Evolutionary conservation across 2,113 vertebrate species (phyloP).

Genomic region (Notothenia rossii): DNA sequence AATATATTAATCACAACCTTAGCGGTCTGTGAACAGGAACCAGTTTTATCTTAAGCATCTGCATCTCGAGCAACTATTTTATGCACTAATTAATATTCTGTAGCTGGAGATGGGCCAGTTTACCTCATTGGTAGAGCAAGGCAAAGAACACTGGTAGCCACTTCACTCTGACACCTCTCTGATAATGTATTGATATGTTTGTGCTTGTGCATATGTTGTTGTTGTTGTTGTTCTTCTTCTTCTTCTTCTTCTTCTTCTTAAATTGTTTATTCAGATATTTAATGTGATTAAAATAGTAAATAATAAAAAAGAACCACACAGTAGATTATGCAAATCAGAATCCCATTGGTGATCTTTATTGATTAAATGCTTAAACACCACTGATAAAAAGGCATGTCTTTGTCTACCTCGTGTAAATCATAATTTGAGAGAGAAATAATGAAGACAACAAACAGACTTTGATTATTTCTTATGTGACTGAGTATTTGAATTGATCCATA

Average conservation of each 20-base stretch:
- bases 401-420: not conserved
- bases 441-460: not conserved
- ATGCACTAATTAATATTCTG: not conserved
- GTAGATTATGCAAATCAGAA: not conserved
- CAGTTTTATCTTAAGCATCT: not conserved
- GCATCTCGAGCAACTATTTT: not conserved
- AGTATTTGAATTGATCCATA: not conserved
- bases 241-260: no score
- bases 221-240: no score
- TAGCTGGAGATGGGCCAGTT: no score
- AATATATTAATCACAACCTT: not conserved
- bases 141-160: no score
- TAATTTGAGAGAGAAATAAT: not conserved
- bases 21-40: not conserved
- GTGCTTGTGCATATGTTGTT: no score
- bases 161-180: no score
- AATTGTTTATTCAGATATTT: not conserved
- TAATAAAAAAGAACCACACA: slow-evolving; percentile 10
- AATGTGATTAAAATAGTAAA: not conserved
- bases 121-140: no score
- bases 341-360: slow-evolving; percentile 55
- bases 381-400: not conserved
- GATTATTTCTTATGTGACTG: not conserved
- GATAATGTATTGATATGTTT: no score
- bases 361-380: not conserved